These are phyloP conservation scores for Silurus glanis DNA, from an alignment of 2,113 vertebrate species.

Conservation along the genomic window DNA sequence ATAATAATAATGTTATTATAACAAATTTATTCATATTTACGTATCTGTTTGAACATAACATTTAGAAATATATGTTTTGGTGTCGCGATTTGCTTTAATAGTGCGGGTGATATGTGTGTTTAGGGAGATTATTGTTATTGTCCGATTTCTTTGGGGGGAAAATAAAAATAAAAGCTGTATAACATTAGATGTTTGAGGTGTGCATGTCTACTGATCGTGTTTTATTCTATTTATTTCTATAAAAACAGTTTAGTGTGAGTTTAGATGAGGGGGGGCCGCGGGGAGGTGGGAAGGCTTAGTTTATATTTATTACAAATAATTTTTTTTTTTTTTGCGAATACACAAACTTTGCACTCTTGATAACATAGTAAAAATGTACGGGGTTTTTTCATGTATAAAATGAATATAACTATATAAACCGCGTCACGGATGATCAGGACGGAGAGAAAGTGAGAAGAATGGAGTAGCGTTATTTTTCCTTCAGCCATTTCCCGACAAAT, in stretches of 20 bases:
- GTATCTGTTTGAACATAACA: background rate
- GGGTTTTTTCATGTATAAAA: background rate
- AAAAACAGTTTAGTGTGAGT: too few relatives aligned
- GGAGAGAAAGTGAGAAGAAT: background rate
- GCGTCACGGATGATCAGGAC: background rate
- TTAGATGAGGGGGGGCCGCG: background rate
- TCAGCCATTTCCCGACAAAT: constrained; percentile 27
- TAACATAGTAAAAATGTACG: too few relatives aligned
- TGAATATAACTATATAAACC: background rate
- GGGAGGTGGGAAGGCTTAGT: background rate
- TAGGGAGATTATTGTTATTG: background rate
- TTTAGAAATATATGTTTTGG: too few relatives aligned
- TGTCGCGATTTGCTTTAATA: background rate
- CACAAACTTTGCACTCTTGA: background rate
- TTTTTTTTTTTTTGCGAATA: background rate
- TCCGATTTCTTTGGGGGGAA: background rate
- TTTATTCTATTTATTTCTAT: too few relatives aligned
- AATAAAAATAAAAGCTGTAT: background rate
- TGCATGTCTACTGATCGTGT: too few relatives aligned
- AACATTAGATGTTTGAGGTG: background rate
- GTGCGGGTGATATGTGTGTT: background rate
- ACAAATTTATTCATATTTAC: background rate
- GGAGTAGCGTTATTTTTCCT: constrained; percentile 1
- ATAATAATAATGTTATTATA: too few relatives aligned
- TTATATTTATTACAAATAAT: background rate